Base-by-base conservation (phyloP, 2,888 invertebrate species). In the Deilephila elpenor region DNA sequence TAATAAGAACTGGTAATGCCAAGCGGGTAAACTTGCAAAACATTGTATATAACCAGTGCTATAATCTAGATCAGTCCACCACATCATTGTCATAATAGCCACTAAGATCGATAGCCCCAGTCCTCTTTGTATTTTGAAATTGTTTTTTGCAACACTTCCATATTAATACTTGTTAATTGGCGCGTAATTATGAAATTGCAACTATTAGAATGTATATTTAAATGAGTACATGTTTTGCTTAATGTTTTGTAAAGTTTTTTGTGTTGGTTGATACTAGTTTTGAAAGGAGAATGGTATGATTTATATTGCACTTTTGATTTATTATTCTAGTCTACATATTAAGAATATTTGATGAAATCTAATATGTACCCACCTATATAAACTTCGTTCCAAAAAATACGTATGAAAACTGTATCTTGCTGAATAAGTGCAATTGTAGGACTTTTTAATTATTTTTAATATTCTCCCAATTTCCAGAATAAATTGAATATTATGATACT, bases 21-120 rank as follows among this genome's bases (percentile, higher is more conserved):
- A 67, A 61, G 32, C 29, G 44, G 17, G 20, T 71, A 76, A 74
- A 64, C 67, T 73, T 75, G 72, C 60, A 56, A 75, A 74, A 71
- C 56, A 25, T 62, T 75, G 71, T 61, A 62, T 75, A 60, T 61
- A 62, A 62, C 62, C 17, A 19, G 5, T 72, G 32, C 53, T 61
- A 62, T 62, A 60, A 70, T 70, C 51, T 73, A 34, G 51, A 59
- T 60, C 70, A 51, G 62, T 72, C 72, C 34, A 62, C 60, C 44
- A 70, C 70, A 70, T 51, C 51, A 73, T 34, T 60, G 73, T 53
- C 53, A 51, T 67, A 51, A 67, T 51, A 25, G 25, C 64, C 37
- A 14, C 25, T 51, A 51, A 25, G 67, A 67, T 67, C 67, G 67
- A 44, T 51, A 44, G 67, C 25, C 17, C 51, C 5, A 5, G 32